These are phyloP conservation scores for Callitettix versicolor DNA, from an alignment of 1,140 invertebrate genomes.

Conservation along the genomic window DNA sequence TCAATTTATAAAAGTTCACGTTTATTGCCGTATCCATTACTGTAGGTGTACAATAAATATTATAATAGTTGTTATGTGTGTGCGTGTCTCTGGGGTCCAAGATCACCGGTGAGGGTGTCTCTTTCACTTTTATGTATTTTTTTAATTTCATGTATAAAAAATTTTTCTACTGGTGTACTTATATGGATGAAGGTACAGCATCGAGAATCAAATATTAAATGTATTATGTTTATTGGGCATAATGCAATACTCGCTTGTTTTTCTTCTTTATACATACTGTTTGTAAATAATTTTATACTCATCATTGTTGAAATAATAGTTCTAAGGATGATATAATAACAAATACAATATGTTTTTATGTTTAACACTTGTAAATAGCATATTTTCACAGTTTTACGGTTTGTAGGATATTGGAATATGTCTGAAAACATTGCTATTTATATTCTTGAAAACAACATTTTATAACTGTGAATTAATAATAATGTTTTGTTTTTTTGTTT, in stretches of 20 bases:
- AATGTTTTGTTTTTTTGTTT: too few species aligned
- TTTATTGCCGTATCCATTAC: neutral
- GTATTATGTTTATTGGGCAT: slow-evolving; percentile 2
- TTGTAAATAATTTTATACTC: slow-evolving; percentile 5
- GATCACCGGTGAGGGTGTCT: neutral
- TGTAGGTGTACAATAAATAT: neutral
- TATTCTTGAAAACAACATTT: neutral
- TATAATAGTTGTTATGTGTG: slow-evolving; percentile 1
- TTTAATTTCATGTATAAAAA: neutral
- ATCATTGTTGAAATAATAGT: neutral
- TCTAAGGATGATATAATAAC: neutral
- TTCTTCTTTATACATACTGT: neutral
- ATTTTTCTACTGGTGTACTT: slow-evolving; percentile 1
- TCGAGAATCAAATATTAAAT: neutral
- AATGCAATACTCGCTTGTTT: neutral
- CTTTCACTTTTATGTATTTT: slow-evolving; percentile 1
- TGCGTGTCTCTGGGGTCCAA: neutral
- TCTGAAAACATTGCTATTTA: neutral
- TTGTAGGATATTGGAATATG: neutral
- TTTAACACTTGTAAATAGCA: slow-evolving; percentile 1
- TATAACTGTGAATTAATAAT: too few species aligned
- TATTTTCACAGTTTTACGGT: neutral
- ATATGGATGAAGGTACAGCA: neutral
- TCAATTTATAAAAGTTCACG: neutral
- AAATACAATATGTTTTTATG: neutral